Conservation (phyloP, 2,113 vertebrate species). For the Tretioscincus oriximinensis region DNA sequence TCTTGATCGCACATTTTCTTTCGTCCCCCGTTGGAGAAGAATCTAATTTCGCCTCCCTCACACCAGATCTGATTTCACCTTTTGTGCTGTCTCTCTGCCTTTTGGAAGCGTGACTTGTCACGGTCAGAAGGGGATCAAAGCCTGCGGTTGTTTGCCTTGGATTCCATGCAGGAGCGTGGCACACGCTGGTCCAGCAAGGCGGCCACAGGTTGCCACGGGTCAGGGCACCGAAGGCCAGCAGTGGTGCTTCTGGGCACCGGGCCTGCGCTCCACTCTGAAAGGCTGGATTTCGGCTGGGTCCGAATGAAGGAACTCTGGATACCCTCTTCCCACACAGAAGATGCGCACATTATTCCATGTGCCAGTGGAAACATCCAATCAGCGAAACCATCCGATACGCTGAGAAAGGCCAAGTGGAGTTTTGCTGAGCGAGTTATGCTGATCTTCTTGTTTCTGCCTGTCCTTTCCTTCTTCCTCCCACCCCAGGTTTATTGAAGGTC, state of each 20-base stretch:
- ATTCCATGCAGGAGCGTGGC: not conserved
- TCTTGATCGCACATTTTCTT: too few species aligned
- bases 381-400: not conserved
- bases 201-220: not conserved
- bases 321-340: conserved; percentile 30
- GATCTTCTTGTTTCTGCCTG: conserved; percentile 29
- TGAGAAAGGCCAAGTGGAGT: not conserved
- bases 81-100: not conserved
- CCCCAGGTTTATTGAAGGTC: not conserved
- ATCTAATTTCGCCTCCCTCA: not conserved
- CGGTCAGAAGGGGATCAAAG: not conserved
- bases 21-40: not conserved
- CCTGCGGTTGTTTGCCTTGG: not conserved
- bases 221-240: not conserved
- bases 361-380: conserved; percentile 23
- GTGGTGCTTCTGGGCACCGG: not conserved
- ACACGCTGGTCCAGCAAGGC: rapidly evolving
- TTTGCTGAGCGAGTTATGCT: conserved; percentile 13
- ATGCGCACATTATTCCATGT: not conserved
- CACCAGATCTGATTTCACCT: not conserved
- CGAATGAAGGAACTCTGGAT: not conserved
- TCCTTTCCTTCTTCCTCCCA: not conserved
- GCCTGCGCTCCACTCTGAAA: not conserved
- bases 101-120: conserved; percentile 14
- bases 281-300: not conserved